A percentile compares a stretch with the other conserved stretches of the same genome.
Conservation (phyloP, 1,140 invertebrate species). For the Drosophila lini region DNA sequence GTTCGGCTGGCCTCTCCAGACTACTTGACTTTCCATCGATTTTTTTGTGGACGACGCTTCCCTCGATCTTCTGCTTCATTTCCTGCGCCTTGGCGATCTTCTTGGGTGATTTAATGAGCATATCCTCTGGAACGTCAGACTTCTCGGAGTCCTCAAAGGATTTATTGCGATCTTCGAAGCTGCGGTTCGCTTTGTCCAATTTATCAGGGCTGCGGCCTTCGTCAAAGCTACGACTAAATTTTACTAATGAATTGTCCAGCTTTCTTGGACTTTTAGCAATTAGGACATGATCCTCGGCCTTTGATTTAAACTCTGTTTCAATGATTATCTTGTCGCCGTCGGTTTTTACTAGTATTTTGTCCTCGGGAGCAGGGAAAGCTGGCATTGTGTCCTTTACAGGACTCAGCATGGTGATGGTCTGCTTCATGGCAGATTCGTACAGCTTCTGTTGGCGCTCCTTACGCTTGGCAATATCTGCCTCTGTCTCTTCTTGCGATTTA, state of each 20-base stretch:
- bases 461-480: slow-evolving; percentile 88
- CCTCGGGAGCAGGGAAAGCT: slow-evolving; percentile 88
- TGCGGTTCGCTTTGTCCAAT: slow-evolving; percentile 86
- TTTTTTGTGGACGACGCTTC: slow-evolving; percentile 86
- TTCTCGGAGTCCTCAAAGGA: slow-evolving; percentile 87
- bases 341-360: slow-evolving; percentile 87
- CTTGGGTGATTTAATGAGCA: slow-evolving; percentile 86
- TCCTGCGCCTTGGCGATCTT: slow-evolving; percentile 87
- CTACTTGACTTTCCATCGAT: slow-evolving; percentile 86
- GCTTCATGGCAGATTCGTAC: slow-evolving; percentile 89
- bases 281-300: slow-evolving; percentile 88
- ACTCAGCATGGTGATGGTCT: slow-evolving; percentile 89
- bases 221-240: slow-evolving; percentile 89
- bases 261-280: slow-evolving; percentile 89
- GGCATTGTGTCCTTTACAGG: slow-evolving; percentile 88
- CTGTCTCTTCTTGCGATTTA: slow-evolving; percentile 89
- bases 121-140: slow-evolving; percentile 85
- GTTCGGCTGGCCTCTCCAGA: slow-evolving; percentile 85
- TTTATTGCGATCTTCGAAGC: slow-evolving; percentile 87
- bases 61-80: slow-evolving; percentile 87
- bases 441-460: slow-evolving; percentile 89
- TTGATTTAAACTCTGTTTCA: slow-evolving; percentile 87
- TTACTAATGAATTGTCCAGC: slow-evolving; percentile 87
- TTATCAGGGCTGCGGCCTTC: slow-evolving; percentile 86
- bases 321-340: slow-evolving; percentile 88